These are phyloP conservation scores for Denticeps clupeoides DNA, from an alignment of 2,797 vertebrate genomes.

Conservation along the genomic window DNA sequence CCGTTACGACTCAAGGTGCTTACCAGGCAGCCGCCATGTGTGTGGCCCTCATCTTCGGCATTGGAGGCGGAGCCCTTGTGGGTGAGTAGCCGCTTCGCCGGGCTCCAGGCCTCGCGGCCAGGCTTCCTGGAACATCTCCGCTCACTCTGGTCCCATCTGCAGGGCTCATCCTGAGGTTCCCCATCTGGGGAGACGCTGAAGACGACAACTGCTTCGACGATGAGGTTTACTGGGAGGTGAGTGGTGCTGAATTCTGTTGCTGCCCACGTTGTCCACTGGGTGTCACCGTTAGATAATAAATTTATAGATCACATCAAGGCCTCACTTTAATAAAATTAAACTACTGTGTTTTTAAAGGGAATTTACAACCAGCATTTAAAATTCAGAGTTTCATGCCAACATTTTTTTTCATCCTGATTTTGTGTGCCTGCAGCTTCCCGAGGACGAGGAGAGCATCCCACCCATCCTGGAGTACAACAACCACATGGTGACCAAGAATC, in stretches of 20 bases:
- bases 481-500: slow-evolving; percentile 46
- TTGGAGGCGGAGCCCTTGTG: slow-evolving; percentile 73
- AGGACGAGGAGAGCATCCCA: slow-evolving; percentile 66
- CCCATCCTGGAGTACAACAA: slow-evolving; percentile 61
- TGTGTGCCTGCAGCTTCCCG: slow-evolving; percentile 69
- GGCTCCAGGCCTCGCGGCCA: too few species aligned
- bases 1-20: slow-evolving; percentile 60
- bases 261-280: slow-evolving; percentile 19
- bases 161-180: slow-evolving; percentile 79
- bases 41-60: slow-evolving; percentile 75
- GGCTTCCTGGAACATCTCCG: too few species aligned
- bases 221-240: slow-evolving; percentile 87
- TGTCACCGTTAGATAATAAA: slow-evolving; percentile 1
- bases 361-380: too few species aligned
- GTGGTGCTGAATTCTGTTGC: slow-evolving; percentile 4
- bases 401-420: too few species aligned
- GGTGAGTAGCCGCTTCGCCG: too few species aligned
- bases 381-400: too few species aligned
- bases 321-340: too few species aligned
- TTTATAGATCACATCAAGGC: background rate
- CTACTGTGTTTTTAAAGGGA: too few species aligned
- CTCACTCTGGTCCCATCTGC: slow-evolving; percentile 1
- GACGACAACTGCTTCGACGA: slow-evolving; percentile 91
- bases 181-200: slow-evolving; percentile 77
- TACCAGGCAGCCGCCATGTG: slow-evolving; percentile 78